These are phyloP conservation scores for Acrocyrtus sp. DNA, from an alignment of 2,888 invertebrate species.

Conservation along the genomic window DNA sequence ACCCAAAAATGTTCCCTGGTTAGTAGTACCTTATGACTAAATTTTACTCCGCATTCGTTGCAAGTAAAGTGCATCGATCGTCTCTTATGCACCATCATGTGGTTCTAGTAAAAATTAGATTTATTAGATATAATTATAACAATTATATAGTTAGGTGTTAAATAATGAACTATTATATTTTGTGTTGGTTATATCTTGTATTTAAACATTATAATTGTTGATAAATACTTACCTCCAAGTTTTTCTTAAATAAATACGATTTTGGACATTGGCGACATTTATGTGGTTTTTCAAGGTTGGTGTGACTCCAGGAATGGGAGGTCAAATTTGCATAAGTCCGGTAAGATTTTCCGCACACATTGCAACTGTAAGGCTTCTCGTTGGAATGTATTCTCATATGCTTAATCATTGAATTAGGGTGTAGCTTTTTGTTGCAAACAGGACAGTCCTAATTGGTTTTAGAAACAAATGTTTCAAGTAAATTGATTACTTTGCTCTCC, in stretches of 20 bases:
- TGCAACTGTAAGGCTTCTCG: slow-evolving; percentile 80
- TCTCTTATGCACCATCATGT: slow-evolving; percentile 85
- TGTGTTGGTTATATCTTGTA: no score
- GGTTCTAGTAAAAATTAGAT: slow-evolving; percentile 67
- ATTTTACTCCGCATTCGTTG: slow-evolving; percentile 89
- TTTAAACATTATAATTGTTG: no score
- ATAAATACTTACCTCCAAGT: slow-evolving; percentile 77
- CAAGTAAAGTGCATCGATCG: slow-evolving; percentile 85
- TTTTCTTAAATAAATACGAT: slow-evolving; percentile 83
- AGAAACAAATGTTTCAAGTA: no score
- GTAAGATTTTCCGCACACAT: slow-evolving; percentile 85
- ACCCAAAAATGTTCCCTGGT: no score
- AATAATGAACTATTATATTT: no score
- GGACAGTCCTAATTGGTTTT: slow-evolving; percentile 72
- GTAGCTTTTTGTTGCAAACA: slow-evolving; percentile 80
- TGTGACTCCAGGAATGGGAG: slow-evolving; percentile 89
- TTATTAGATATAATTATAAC: no score
- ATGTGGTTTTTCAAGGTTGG: slow-evolving; percentile 83
- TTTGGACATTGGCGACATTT: slow-evolving; percentile 86
- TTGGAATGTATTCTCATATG: slow-evolving; percentile 84
- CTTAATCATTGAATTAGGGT: slow-evolving; percentile 81
- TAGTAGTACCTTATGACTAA: slow-evolving; percentile 80
- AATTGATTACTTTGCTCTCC: slow-evolving; percentile 71
- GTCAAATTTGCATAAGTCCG: slow-evolving; percentile 92
- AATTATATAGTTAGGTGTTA: no score